Evolutionary conservation across 2,113 vertebrate genomes (phyloP), one percentile per base, ranked within the genome.

Genomic region (Gymnorhina tibicen): DNA sequence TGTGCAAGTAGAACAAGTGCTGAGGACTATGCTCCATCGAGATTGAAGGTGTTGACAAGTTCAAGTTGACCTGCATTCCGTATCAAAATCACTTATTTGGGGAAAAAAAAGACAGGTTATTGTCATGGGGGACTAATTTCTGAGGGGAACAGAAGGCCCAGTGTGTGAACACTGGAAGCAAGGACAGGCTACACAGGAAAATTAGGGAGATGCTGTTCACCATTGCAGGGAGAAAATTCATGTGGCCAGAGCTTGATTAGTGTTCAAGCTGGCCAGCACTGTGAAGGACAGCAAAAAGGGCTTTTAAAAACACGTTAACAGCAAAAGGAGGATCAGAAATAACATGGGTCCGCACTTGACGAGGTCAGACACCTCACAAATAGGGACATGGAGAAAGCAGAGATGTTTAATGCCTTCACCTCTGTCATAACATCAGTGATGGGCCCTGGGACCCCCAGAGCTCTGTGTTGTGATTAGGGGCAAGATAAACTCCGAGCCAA

Each of bases 261-360:
- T 13, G 11, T 67, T 39, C 6, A 52, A 74, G 18, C 28, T 52
- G 35, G 59, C 12, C 59, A 33, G 15, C 8, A 13, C 44, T 26
- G 32, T 50, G 23, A 52, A 28, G 16, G 27, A 59, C 10, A 66
- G 52, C 37, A 59, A 52, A 59, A 67, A 59, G 19, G 19, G 52
- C 33, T 59, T 67, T 18, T 52, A 8, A 39, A 33, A 81, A 59
- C 16, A 3, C 10, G 5, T 14, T 39, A 26, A 11, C 28, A 74
- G 23, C 37, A 52, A 30, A 67, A 60, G 23, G 33, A n/a, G 23
- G 33, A 3, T 59, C 60, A 67, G 23, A 60, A 11, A 22, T 27
- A 10, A 69, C 22, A 27, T 6, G 0, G 0, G 37, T 46, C 10
- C 0, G 0, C 16, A 21, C 27, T 44, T 32, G 33, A 24, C 0